These are phyloP conservation scores for Fukomys damarensis DNA, from an alignment of 2,113 vertebrate genomes.

Conservation along the genomic window DNA sequence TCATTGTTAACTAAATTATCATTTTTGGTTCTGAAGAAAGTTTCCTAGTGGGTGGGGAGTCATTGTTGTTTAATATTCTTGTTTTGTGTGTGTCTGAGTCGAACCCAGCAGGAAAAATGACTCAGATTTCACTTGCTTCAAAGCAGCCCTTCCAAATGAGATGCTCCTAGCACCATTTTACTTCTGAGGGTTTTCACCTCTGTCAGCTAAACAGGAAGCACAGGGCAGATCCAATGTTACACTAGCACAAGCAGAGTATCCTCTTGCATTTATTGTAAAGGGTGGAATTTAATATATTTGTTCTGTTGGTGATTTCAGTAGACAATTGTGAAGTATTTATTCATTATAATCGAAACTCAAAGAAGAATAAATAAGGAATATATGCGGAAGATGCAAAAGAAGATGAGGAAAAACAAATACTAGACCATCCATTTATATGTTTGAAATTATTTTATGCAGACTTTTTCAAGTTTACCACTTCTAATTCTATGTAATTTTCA, in stretches of 20 bases:
- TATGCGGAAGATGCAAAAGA: neutral
- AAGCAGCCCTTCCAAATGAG: neutral
- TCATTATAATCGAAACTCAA: neutral
- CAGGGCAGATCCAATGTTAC: rapidly evolving
- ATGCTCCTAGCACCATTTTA: neutral
- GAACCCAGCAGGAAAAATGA: neutral
- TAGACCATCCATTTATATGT: neutral
- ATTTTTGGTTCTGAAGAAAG: neutral
- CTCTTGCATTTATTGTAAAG: neutral
- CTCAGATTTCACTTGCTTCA: constrained; percentile 24
- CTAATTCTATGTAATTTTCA: neutral
- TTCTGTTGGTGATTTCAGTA: neutral
- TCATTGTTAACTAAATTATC: neutral
- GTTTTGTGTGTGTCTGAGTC: neutral
- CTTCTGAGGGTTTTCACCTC: neutral
- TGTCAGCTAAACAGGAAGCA: neutral
- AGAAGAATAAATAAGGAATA: neutral
- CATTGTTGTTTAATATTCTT: constrained; percentile 31
- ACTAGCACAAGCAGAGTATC: neutral
- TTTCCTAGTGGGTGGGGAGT: neutral
- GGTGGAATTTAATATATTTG: neutral
- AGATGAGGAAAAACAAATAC: neutral
- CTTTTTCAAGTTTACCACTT: neutral
- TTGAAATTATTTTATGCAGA: neutral
- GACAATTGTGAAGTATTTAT: neutral